Evolutionary conservation across 1,140 invertebrate genomes (phyloP).

Genomic region (Nomia melanderi): DNA sequence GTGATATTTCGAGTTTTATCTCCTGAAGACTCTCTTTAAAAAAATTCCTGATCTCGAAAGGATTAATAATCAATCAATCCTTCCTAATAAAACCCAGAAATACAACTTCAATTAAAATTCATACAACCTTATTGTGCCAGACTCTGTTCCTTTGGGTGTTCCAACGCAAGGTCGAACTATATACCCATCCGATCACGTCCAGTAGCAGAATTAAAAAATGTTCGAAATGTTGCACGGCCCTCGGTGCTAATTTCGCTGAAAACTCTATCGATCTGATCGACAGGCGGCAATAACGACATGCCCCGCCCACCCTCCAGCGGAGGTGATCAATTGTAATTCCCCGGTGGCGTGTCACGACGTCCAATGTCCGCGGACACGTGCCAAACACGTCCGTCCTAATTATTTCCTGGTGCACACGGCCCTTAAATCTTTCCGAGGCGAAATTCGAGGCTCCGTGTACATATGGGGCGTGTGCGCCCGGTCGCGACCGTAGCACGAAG

Average conservation of each 20-base stretch:
- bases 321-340: slow-evolving; percentile 6
- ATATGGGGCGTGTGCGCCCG: not conserved
- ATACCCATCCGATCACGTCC: not conserved
- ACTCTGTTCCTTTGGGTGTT: no score
- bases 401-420: slow-evolving; percentile 38
- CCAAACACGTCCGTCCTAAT: slow-evolving; percentile 54
- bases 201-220: not conserved
- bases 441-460: not conserved
- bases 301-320: no score
- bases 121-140: no score
- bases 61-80: no score
- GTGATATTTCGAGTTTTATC: no score
- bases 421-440: slow-evolving; percentile 27
- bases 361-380: slow-evolving; percentile 7
- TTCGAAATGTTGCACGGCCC: not conserved
- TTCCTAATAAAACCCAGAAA: no score
- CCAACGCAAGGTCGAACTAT: no score
- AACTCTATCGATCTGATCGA: slow-evolving; percentile 4
- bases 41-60: no score
- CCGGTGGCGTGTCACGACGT: not conserved
- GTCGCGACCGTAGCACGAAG: not conserved
- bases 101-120: no score
- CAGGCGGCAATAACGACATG: not conserved
- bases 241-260: not conserved
- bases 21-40: no score